Conservation (phyloP, 2,113 vertebrate species). For the Scolopax mira region DNA sequence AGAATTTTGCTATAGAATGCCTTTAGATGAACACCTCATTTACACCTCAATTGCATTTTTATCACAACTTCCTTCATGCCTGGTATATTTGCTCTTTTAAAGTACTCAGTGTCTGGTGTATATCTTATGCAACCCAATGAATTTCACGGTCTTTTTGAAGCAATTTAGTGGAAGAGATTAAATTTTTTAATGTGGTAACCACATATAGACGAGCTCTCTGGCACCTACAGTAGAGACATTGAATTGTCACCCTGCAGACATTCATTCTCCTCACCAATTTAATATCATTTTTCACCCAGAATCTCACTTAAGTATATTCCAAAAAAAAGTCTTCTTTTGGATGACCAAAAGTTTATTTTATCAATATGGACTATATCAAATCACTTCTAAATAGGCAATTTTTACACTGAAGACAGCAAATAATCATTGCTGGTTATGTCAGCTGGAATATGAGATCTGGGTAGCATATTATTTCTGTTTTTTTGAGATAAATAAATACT, state of each 20-base stretch:
- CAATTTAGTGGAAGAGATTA: not conserved
- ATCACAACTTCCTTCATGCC: not conserved
- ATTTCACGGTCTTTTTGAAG: constrained; percentile 37
- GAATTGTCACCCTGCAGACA: not conserved
- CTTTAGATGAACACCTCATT: not conserved
- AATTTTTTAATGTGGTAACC: not conserved
- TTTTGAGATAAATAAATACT: not conserved
- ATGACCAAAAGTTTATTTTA: not conserved
- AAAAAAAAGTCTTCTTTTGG: not conserved
- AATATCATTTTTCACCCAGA: not conserved
- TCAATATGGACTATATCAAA: not conserved
- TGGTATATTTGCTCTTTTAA: not conserved
- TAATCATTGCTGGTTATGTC: not conserved
- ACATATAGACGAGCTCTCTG: not conserved
- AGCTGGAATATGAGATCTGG: not conserved
- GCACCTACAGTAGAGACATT: not conserved
- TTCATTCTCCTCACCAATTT: not conserved
- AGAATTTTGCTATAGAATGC: not conserved
- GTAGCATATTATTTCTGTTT: not conserved
- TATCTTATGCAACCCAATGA: not conserved
- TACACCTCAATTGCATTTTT: constrained; percentile 4
- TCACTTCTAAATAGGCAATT: not conserved
- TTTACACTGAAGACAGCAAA: not conserved
- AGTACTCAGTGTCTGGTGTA: not conserved
- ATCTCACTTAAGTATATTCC: not conserved